Percentiles rank a stretch among this genome's conserved stretches.
Evolutionary conservation across 2,888 invertebrate species (phyloP).

Genomic region (Thymelicus lineola): DNA sequence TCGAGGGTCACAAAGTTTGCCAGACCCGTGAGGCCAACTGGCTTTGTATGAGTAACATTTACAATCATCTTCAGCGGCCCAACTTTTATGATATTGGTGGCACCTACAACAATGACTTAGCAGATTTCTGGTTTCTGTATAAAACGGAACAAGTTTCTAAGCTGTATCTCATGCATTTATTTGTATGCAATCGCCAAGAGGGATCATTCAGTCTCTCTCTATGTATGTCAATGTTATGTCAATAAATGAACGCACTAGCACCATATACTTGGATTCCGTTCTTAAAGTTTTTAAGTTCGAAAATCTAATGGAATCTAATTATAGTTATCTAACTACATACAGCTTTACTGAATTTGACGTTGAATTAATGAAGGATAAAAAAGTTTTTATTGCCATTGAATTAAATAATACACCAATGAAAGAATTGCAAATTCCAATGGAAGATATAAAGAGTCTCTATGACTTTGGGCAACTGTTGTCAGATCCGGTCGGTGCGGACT

Average conservation of each 20-base stretch:
- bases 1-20: constrained; percentile 61
- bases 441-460: constrained; percentile 57
- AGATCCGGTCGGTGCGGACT: constrained; percentile 71
- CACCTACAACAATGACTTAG: constrained; percentile 63
- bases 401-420: background rate
- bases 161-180: constrained; percentile 68
- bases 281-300: constrained; percentile 55
- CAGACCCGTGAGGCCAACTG: constrained; percentile 67
- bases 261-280: constrained; percentile 55
- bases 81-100: constrained; percentile 75
- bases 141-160: constrained; percentile 63
- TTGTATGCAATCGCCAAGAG: constrained; percentile 62
- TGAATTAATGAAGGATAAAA: constrained; percentile 61
- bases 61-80: constrained; percentile 67
- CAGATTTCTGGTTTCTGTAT: constrained; percentile 70
- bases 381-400: constrained; percentile 60
- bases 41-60: constrained; percentile 65
- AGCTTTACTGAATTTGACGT: constrained; percentile 65
- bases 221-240: constrained; percentile 56
- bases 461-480: constrained; percentile 63
- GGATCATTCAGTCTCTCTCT: constrained; percentile 58
- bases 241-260: constrained; percentile 57
- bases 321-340: constrained; percentile 66
- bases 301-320: constrained; percentile 45
- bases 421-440: constrained; percentile 41